phyloP scores from a whole-genome alignment of 2,113 vertebrate species.

The Andinoacara biseriatus region DNA sequence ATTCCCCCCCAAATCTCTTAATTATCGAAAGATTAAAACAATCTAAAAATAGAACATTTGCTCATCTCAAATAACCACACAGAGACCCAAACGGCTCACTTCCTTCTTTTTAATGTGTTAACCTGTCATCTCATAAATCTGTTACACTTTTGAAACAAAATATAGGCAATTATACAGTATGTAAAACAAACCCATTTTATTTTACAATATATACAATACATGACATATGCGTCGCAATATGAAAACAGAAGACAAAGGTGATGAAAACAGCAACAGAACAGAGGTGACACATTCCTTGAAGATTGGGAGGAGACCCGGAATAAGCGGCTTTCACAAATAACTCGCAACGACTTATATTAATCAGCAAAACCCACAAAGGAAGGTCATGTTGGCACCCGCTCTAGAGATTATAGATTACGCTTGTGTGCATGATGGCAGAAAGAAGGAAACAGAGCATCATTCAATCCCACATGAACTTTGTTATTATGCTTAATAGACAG shows the following conservation, averaged over 20 bases:
- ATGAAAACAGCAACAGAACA: constrained; percentile 48
- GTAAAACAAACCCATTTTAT: constrained; percentile 85
- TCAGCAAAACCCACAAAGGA: constrained; percentile 1
- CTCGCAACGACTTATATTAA: background rate
- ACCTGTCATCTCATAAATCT: constrained; percentile 82
- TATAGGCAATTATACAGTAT: constrained; percentile 85
- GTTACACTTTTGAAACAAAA: constrained; percentile 84
- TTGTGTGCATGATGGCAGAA: background rate
- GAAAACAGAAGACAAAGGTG: constrained; percentile 68
- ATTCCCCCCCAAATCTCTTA: background rate
- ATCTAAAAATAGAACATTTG: background rate
- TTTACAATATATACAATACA: constrained; percentile 86
- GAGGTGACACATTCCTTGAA: constrained; percentile 28
- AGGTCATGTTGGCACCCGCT: constrained; percentile 20
- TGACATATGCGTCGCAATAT: constrained; percentile 75
- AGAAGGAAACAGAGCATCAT: background rate
- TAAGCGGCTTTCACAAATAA: background rate
- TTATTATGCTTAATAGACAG: background rate
- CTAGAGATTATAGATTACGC: background rate
- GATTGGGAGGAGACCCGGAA: constrained; percentile 2
- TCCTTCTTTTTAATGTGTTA: constrained; percentile 83
- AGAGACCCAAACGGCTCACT: constrained; percentile 17
- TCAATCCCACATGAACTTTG: constrained; percentile 8
- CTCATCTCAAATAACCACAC: constrained; percentile 22
- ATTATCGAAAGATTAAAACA: background rate